These are phyloP conservation scores for Brachyrhaphis roseni DNA, from an alignment of 2,797 vertebrate species.

Conservation along the genomic window DNA sequence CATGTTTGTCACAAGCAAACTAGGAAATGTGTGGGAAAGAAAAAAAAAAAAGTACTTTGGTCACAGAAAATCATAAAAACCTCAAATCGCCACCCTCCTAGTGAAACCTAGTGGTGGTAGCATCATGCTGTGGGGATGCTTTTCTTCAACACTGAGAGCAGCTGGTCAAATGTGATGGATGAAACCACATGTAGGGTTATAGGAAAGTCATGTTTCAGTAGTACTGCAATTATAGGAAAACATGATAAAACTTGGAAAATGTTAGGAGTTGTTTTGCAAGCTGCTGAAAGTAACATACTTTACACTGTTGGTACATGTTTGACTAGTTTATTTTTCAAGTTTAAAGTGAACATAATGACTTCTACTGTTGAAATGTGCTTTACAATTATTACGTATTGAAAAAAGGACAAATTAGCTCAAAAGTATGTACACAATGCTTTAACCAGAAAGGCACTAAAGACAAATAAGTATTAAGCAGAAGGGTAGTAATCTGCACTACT, in stretches of 20 bases:
- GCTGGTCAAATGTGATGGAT: conserved; percentile 1
- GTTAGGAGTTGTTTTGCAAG: not conserved
- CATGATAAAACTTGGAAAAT: not conserved
- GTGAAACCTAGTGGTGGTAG: not conserved
- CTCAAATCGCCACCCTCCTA: not conserved
- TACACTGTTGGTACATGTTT: conserved; percentile 4
- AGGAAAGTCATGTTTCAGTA: not conserved
- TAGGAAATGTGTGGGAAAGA: not conserved
- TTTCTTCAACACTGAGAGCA: not conserved
- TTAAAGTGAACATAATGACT: conserved; percentile 51
- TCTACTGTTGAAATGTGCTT: conserved; percentile 72
- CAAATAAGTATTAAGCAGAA: conserved; percentile 46
- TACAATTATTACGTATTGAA: conserved; percentile 76
- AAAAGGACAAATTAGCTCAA: conserved; percentile 59
- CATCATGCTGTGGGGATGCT: not conserved
- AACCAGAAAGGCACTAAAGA: conserved; percentile 80
- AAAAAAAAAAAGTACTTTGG: not conserved
- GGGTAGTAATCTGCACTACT: conserved; percentile 26
- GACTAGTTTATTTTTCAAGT: conserved; percentile 46
- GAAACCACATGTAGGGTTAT: not conserved
- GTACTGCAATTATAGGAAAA: not conserved
- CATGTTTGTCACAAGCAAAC: not conserved
- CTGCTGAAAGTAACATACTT: not conserved
- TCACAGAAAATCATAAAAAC: not conserved
- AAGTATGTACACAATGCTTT: conserved; percentile 74